Conservation (phyloP, 2,888 invertebrate species). For the Caenorhabditis sinica region DNA sequence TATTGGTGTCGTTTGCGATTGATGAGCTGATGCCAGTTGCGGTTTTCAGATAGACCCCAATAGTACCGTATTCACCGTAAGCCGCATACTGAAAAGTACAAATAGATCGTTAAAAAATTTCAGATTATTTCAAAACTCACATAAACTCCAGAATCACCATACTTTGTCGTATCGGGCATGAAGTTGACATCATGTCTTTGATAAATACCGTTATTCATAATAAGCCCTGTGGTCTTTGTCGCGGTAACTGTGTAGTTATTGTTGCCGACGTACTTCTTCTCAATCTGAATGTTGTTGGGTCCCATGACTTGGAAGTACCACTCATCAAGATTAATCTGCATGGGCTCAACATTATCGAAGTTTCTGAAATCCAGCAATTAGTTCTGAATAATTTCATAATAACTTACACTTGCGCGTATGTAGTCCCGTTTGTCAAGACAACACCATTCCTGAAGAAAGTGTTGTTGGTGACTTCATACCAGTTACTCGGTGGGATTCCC, state of each 20-base stretch:
- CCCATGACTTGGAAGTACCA: conserved; percentile 9
- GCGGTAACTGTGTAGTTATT: neutral
- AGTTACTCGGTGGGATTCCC: conserved; percentile 21
- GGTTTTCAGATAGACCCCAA: neutral
- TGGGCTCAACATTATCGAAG: conserved; percentile 37
- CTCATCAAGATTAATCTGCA: conserved; percentile 1
- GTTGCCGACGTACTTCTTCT: conserved; percentile 12
- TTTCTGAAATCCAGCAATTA: neutral
- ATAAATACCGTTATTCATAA: neutral
- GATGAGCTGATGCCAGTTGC: too few species aligned
- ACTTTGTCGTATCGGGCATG: neutral
- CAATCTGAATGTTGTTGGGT: neutral
- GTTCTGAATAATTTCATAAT: too few species aligned
- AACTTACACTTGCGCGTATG: too few species aligned
- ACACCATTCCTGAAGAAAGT: conserved; percentile 14
- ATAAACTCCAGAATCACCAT: neutral
- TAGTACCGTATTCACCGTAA: neutral
- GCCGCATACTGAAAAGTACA: neutral
- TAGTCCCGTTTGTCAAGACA: neutral
- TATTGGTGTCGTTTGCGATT: too few species aligned
- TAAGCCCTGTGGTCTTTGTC: neutral
- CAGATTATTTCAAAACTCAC: neutral
- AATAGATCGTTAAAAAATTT: neutral
- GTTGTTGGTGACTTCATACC: conserved; percentile 10
- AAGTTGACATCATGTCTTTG: neutral